A percentile compares a stretch with the other conserved stretches of the same genome.
Conservation (phyloP, 2,113 vertebrate genomes). For the Notarius lentiginosus region DNA sequence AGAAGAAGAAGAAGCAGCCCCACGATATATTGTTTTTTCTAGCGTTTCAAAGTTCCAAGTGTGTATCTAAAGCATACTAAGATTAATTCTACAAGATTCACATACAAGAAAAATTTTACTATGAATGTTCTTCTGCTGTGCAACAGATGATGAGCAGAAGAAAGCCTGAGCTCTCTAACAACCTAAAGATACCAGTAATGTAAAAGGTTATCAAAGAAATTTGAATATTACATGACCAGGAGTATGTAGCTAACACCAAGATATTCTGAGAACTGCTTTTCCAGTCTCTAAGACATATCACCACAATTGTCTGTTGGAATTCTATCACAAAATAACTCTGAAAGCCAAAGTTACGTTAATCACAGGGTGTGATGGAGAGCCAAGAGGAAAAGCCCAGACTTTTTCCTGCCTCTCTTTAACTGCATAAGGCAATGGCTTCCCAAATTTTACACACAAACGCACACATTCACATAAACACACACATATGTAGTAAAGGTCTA, state of each 20-base stretch:
- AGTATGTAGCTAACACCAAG: not conserved
- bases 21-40: no score
- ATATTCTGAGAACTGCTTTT: conserved; percentile 14
- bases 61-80: not conserved
- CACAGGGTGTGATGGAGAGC: conserved; percentile 45
- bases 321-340: conserved; percentile 35
- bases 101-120: not conserved
- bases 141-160: not conserved
- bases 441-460: not conserved
- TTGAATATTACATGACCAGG: not conserved
- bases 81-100: not conserved
- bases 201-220: not conserved
- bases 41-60: not conserved
- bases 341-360: conserved; percentile 43
- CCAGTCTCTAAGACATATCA: conserved; percentile 16
- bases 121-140: not conserved
- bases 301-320: conserved; percentile 37
- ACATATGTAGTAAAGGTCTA: conserved; percentile 34
- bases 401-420: conserved; percentile 24
- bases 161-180: not conserved
- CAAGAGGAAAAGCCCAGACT: conserved; percentile 22
- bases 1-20: no score
- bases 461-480: not conserved
- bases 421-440: conserved; percentile 19
- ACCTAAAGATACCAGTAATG: no score